A percentile compares a stretch with the other conserved stretches of the same genome.
Conservation (phyloP, 2,113 vertebrate species). For the Calcarius ornatus region DNA sequence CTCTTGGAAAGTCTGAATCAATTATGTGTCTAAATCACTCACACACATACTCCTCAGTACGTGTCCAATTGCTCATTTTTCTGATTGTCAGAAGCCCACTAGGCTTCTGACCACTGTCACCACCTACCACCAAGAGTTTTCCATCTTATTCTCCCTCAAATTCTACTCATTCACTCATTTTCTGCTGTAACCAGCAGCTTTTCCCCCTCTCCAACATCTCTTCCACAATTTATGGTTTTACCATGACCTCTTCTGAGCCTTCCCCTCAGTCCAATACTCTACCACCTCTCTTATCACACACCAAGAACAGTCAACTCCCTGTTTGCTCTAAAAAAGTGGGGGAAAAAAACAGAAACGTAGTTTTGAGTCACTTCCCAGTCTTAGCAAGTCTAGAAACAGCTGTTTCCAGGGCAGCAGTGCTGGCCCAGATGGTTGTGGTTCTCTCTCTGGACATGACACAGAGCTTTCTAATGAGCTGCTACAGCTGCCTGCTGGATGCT, state of each 20-base stretch:
- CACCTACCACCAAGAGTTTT: background rate
- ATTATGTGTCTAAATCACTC: background rate
- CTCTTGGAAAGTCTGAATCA: background rate
- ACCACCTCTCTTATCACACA: background rate
- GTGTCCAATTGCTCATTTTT: background rate
- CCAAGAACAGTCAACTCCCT: background rate
- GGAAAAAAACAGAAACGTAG: background rate
- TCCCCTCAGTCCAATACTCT: background rate
- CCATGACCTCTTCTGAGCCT: background rate
- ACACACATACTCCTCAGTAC: background rate
- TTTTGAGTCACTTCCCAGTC: background rate
- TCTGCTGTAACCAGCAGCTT: background rate
- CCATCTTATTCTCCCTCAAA: background rate
- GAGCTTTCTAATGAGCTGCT: background rate
- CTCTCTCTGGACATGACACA: background rate
- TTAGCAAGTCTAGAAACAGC: background rate
- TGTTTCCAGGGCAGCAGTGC: background rate
- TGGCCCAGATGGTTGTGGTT: background rate
- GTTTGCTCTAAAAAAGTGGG: background rate
- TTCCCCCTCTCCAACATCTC: background rate
- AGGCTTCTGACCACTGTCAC: background rate
- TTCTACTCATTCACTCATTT: background rate
- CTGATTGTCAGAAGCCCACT: background rate
- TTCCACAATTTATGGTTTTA: background rate
- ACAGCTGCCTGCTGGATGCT: conserved; percentile 18